Conservation (phyloP, 2,888 invertebrate genomes). For the Oligia fasciuncula region DNA sequence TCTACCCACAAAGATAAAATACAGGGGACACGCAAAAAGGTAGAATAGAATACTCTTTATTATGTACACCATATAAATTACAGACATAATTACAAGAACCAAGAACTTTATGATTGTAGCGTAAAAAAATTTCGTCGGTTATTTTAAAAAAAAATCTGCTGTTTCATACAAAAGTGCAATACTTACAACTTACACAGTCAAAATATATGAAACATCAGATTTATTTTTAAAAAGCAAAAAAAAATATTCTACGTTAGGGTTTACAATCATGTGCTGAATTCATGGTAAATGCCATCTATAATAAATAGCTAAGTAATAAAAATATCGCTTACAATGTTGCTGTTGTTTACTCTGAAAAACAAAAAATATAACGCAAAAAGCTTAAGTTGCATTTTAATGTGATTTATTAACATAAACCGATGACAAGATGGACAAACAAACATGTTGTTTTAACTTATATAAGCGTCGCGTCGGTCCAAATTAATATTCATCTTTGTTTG, state of each 20-base stretch:
- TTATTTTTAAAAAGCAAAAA: not conserved
- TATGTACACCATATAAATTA: too few relatives aligned
- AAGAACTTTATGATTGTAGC: too few relatives aligned
- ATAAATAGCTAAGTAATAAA: not conserved
- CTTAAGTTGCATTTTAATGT: conserved; percentile 50
- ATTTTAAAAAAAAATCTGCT: not conserved
- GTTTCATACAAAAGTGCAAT: not conserved
- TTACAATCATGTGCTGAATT: not conserved
- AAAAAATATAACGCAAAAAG: conserved; percentile 29
- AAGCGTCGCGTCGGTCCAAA: conserved; percentile 61
- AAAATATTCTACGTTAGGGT: not conserved
- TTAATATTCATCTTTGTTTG: conserved; percentile 72
- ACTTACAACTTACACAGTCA: not conserved
- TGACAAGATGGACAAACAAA: conserved; percentile 65
- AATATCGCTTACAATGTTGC: not conserved
- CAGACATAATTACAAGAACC: too few relatives aligned
- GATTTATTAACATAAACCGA: conserved; percentile 66
- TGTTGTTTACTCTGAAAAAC: conserved; percentile 25
- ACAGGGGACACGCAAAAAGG: not conserved
- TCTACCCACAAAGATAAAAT: not conserved
- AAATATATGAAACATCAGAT: not conserved
- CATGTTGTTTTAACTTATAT: conserved; percentile 66
- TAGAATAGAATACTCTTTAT: too few relatives aligned
- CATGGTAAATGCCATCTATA: not conserved
- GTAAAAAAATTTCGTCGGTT: not conserved